A percentile compares a stretch with the other conserved stretches of the same genome.
phyloP scores from a whole-genome alignment of 2,113 vertebrate genomes.

The Odontophorus gujanensis region DNA sequence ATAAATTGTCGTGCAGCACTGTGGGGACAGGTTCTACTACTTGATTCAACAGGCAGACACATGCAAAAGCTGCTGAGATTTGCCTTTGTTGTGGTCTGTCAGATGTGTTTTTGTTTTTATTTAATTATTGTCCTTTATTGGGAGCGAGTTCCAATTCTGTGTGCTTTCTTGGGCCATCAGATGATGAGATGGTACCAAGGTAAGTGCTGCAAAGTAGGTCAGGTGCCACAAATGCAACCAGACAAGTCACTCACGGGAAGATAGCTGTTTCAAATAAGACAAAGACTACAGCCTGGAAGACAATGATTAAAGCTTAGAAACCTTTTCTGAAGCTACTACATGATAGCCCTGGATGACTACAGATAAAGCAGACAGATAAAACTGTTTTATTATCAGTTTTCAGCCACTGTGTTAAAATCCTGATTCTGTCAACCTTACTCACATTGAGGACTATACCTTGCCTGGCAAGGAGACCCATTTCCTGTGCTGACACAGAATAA shows the following conservation, averaged over 20 bases:
- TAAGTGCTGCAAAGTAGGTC: constrained; percentile 66
- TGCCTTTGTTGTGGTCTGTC: constrained; percentile 67
- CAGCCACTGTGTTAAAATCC: neutral
- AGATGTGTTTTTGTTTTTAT: constrained; percentile 68
- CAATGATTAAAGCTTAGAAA: constrained; percentile 54
- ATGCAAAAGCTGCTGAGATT: constrained; percentile 44
- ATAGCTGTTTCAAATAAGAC: constrained; percentile 54
- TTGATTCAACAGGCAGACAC: constrained; percentile 64
- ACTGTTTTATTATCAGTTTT: constrained; percentile 5
- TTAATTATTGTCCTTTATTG: constrained; percentile 59
- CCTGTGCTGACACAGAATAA: neutral
- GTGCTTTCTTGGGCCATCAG: constrained; percentile 54
- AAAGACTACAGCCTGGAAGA: constrained; percentile 36
- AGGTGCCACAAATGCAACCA: constrained; percentile 67
- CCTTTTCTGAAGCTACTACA: constrained; percentile 14
- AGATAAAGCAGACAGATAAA: neutral
- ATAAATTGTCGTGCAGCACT: constrained; percentile 29
- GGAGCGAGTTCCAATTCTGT: constrained; percentile 46
- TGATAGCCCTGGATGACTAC: constrained; percentile 2
- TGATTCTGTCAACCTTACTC: constrained; percentile 1
- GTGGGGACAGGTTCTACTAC: constrained; percentile 38
- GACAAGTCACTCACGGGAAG: constrained; percentile 57
- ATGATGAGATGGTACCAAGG: constrained; percentile 44
- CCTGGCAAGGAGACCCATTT: neutral
- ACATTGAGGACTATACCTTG: neutral